phyloP scores from a whole-genome alignment of 1,140 invertebrate genomes.

The Drosophila ananassae region DNA sequence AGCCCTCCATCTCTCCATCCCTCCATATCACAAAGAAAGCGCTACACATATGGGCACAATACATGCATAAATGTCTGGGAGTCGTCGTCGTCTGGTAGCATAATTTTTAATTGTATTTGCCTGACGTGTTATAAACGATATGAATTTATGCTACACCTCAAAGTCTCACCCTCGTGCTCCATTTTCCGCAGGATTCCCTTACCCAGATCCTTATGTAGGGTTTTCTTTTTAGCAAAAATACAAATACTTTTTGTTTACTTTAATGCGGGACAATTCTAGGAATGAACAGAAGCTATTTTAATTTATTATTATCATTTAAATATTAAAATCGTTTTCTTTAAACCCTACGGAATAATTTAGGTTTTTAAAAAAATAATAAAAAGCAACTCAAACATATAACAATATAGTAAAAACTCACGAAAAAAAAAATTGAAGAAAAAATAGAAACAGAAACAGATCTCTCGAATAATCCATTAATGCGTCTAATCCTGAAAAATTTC shows the following conservation, averaged over 20 bases:
- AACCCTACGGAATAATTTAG: slow-evolving; percentile 50
- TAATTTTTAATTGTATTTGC: slow-evolving; percentile 76
- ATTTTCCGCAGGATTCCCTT: slow-evolving; percentile 2
- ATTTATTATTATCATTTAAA: too few species aligned
- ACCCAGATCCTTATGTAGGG: too few species aligned
- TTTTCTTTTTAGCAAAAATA: too few species aligned
- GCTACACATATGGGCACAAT: slow-evolving; percentile 5
- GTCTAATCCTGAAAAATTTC: slow-evolving; percentile 57
- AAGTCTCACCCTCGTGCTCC: slow-evolving; percentile 9
- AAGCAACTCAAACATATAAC: neutral
- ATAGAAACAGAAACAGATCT: slow-evolving; percentile 27
- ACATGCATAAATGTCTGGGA: slow-evolving; percentile 19
- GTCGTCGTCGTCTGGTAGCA: slow-evolving; percentile 45
- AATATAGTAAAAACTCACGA: neutral
- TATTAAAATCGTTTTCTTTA: too few species aligned
- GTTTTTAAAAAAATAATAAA: slow-evolving; percentile 16
- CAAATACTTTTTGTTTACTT: too few species aligned
- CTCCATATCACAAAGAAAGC: slow-evolving; percentile 15
- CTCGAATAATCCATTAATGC: slow-evolving; percentile 69
- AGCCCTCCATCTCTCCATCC: slow-evolving; percentile 4
- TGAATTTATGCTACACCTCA: slow-evolving; percentile 49
- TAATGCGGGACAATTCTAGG: too few species aligned
- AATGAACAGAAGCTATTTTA: too few species aligned
- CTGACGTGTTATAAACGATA: slow-evolving; percentile 57
- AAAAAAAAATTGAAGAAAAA: too few species aligned